Evolutionary conservation across 2,888 invertebrate genomes (phyloP).

Genomic region (Busseola fusca): DNA sequence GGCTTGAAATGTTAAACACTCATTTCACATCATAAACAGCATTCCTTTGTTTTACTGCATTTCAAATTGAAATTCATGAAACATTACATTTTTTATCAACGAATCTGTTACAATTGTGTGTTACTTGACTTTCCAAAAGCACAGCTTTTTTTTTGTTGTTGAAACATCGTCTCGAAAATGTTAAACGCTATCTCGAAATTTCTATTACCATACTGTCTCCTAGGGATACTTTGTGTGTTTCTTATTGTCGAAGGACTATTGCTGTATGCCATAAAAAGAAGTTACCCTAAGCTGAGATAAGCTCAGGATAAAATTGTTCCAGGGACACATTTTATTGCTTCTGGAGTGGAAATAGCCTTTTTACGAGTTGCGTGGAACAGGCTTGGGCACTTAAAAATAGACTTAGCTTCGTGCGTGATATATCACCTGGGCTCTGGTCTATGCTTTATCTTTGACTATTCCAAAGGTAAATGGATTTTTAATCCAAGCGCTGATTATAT

Average conservation of each 20-base stretch:
- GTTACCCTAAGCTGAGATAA: constrained; percentile 70
- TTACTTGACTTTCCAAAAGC: not conserved
- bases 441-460: constrained; percentile 22
- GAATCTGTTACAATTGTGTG: not conserved
- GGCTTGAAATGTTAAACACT: constrained; percentile 8
- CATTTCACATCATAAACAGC: constrained; percentile 14
- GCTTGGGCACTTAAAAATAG: constrained; percentile 67
- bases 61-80: constrained; percentile 5
- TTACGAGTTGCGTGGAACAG: constrained; percentile 71
- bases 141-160: too few species aligned
- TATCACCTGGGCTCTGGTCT: constrained; percentile 30
- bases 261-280: constrained; percentile 64
- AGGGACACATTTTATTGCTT: constrained; percentile 74
- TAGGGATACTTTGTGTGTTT: constrained; percentile 66
- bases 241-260: constrained; percentile 68
- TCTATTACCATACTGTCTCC: constrained; percentile 63
- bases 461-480: constrained; percentile 33
- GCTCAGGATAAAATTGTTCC: constrained; percentile 69
- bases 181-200: constrained; percentile 58
- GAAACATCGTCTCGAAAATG: constrained; percentile 1
- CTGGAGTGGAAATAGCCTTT: constrained; percentile 72
- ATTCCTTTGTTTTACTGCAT: constrained; percentile 7
- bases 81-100: not conserved
- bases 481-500: constrained; percentile 14
- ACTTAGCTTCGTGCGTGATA: constrained; percentile 49